Base-by-base conservation (phyloP, 2,113 vertebrate genomes). In the Mobula birostris region DNA sequence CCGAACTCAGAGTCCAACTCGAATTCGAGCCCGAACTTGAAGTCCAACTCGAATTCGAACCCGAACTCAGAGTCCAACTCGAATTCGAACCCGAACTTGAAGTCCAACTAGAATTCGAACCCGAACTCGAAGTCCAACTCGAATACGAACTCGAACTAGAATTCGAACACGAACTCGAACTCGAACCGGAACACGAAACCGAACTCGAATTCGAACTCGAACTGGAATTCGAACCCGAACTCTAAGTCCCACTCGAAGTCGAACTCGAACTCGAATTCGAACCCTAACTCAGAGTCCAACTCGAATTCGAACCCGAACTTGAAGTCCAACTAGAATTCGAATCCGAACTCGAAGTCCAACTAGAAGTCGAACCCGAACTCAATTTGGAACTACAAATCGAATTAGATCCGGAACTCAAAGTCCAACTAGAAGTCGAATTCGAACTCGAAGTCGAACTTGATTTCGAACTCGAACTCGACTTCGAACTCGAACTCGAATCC, bases 1-100 rank as follows among this genome's bases (percentile, higher is more conserved):
- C 83, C 94, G 77, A 94, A 90, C 94, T 36, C 83, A 85, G 83
- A 83, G 88, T 77, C 94, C 85, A 94, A 85, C 78, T 78, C 94
- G 94, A 94, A 94, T 85, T 94, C 94, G 94, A 95, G 94, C 94
- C 94, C 78, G 6, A 94, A 95, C 0, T n/a, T n/a, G n/a, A n/a
- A n/a, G n/a, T n/a, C n/a, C n/a, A n/a, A n/a, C n/a, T n/a, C n/a
- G n/a, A n/a, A n/a, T n/a, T n/a, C n/a, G n/a, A n/a, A n/a, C n/a
- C n/a, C n/a, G n/a, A n/a, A n/a, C n/a, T n/a, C n/a, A n/a, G n/a
- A n/a, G n/a, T n/a, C n/a, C n/a, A n/a, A n/a, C n/a, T n/a, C n/a
- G n/a, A n/a, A n/a, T n/a, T n/a, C n/a, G n/a, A n/a, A n/a, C n/a
- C n/a, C n/a, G n/a, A n/a, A n/a, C n/a, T n/a, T n/a, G n/a, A n/a